Conservation (phyloP, 2,113 vertebrate genomes). For the Rhipidura dahli region DNA sequence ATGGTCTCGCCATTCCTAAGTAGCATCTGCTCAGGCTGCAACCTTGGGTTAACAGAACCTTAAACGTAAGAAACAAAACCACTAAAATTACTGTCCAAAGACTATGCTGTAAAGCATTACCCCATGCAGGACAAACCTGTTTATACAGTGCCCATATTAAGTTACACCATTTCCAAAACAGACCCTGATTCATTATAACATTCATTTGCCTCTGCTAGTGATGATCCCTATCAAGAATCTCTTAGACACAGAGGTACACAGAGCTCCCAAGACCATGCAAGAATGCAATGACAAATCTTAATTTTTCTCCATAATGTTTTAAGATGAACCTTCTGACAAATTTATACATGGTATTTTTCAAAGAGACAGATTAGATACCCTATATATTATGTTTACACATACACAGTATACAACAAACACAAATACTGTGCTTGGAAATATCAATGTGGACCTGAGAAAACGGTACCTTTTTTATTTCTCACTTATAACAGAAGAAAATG, state of each 20-base stretch:
- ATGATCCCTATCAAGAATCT: not conserved
- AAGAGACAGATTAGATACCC: not conserved
- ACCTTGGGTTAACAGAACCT: not conserved
- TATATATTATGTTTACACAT: not conserved
- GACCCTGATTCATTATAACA: not conserved
- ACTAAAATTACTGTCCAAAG: not conserved
- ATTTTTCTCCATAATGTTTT: not conserved
- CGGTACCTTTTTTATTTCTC: not conserved
- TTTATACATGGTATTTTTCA: not conserved
- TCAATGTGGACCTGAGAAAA: not conserved
- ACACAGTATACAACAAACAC: not conserved
- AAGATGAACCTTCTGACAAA: not conserved
- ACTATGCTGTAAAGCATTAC: not conserved
- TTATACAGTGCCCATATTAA: not conserved
- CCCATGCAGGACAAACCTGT: not conserved
- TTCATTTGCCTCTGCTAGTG: not conserved
- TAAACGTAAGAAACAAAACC: not conserved
- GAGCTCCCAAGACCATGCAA: not conserved
- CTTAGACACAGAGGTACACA: not conserved
- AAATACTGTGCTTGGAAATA: not conserved
- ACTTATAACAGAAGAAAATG: not conserved
- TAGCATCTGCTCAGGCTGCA: not conserved
- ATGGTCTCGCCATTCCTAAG: not conserved
- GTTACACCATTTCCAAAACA: not conserved
- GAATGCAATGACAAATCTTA: not conserved